Conservation (phyloP, 2,113 vertebrate genomes). For the Chroicocephalus ridibundus region DNA sequence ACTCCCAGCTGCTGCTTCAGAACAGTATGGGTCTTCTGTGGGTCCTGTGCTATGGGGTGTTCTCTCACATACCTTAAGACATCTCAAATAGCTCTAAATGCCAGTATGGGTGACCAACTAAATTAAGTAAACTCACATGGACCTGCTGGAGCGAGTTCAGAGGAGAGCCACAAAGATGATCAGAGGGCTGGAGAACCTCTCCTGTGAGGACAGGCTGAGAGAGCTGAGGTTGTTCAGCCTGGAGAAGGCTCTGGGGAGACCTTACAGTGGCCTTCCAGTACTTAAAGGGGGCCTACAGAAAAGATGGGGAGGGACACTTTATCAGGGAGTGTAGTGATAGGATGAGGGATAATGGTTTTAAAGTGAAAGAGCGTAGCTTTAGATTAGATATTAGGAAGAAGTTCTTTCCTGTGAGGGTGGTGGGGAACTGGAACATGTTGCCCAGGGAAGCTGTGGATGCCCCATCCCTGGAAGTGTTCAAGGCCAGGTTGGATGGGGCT, state of each 20-base stretch:
- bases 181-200: not conserved
- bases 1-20: not conserved
- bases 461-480: not conserved
- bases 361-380: not conserved
- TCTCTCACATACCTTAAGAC: not conserved
- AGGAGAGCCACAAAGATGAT: not conserved
- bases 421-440: not conserved
- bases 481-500: not conserved
- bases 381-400: not conserved
- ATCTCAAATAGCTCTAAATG: not conserved
- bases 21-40: not conserved
- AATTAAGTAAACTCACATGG: not conserved
- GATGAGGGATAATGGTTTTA: not conserved
- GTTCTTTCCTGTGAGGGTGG: not conserved
- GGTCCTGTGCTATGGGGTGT: not conserved
- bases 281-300: not conserved
- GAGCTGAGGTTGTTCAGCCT: not conserved
- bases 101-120: not conserved
- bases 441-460: not conserved
- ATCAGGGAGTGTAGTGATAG: not conserved
- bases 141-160: not conserved
- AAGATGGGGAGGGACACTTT: not conserved
- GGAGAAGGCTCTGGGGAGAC: not conserved
- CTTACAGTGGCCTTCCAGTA: not conserved
- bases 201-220: not conserved